Base-by-base conservation (phyloP, 2,888 invertebrate genomes). In the Polymixis lichenea region DNA sequence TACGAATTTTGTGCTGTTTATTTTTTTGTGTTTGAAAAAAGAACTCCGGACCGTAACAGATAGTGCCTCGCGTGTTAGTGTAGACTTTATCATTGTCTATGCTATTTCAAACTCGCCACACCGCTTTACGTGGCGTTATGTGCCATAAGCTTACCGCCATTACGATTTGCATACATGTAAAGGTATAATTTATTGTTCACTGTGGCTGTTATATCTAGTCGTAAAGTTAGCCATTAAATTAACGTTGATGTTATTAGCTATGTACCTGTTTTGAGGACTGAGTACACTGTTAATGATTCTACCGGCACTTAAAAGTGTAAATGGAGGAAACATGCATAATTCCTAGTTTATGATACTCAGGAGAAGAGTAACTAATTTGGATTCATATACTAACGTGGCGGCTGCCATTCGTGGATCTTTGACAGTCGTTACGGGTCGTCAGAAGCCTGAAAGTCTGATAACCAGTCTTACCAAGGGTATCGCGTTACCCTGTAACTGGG, bases 61-160 rank as follows among this genome's bases (percentile, higher is more conserved):
- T 86, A 87, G 80, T 83, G 79, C 87, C 88, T 90, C 66, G 88
- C 87, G 88, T 89, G 88, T 82, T 67, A 69, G 62, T 22, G 53
- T 62, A 64, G 74, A 80, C 82, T 88, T 81, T 86, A 84, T 88
- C 84, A 86, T 87, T 78, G 85, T 86, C 86, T 87, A 73, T 84
- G 82, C 80, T 78, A 78, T 85, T 77, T 74, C 70, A 72, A 75
- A 70, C 75, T 76, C 72, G 72, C 82, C 75, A 68, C 82, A 85
- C 75, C 72, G 85, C 81, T 87, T 85, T 83, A 86, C 78, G 78
- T 79, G 78, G 77, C 83, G 84, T 84, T 85, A 78, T 79, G 79
- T 84, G 72, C 77, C 73, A 82, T 85, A 80, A 84, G 78, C 78
- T 72, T 67, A 75, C 77, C 80, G 83, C 82, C 71, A 87, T 86